These are phyloP conservation scores for Apostichopus californicus DNA, from an alignment of 35 echinoderm and acorn worm species.

Conservation along the genomic window DNA sequence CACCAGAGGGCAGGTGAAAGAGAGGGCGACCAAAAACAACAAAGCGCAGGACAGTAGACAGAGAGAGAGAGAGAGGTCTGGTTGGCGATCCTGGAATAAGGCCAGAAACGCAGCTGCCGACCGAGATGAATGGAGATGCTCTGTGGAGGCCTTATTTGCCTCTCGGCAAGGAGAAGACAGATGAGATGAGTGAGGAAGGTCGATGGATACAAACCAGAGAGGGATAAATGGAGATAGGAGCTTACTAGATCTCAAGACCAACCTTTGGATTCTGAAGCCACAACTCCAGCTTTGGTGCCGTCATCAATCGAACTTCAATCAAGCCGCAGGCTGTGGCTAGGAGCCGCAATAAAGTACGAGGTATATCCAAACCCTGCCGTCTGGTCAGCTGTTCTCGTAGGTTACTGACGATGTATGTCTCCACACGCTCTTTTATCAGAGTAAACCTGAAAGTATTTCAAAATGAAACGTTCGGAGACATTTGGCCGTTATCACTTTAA, in stretches of 20 bases:
- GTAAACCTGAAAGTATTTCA: slow-evolving; percentile 67
- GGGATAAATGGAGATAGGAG: background rate
- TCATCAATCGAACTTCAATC: slow-evolving; percentile 77
- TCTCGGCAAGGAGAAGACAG: too few relatives aligned
- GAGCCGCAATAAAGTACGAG: slow-evolving; percentile 78
- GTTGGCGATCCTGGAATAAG: too few relatives aligned
- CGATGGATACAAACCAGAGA: too few relatives aligned
- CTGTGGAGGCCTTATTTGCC: too few relatives aligned
- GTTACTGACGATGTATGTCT: slow-evolving; percentile 71
- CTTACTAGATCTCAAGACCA: background rate
- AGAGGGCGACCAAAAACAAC: too few relatives aligned
- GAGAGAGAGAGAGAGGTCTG: too few relatives aligned
- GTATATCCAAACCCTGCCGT: slow-evolving; percentile 89
- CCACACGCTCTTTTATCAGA: slow-evolving; percentile 79
- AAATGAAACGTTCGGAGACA: background rate
- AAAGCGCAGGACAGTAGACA: too few relatives aligned
- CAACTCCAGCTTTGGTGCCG: slow-evolving; percentile 77
- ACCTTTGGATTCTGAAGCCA: slow-evolving; percentile 99
- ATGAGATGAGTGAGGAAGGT: too few relatives aligned
- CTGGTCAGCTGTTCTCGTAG: slow-evolving; percentile 82
- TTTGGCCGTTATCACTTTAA: too few relatives aligned
- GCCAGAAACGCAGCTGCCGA: too few relatives aligned
- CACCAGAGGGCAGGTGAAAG: too few relatives aligned
- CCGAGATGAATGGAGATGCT: too few relatives aligned
- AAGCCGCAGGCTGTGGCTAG: slow-evolving; percentile 80